Evolutionary conservation across 2,888 invertebrate species (phyloP).

Genomic region (Agrotis ipsilon): DNA sequence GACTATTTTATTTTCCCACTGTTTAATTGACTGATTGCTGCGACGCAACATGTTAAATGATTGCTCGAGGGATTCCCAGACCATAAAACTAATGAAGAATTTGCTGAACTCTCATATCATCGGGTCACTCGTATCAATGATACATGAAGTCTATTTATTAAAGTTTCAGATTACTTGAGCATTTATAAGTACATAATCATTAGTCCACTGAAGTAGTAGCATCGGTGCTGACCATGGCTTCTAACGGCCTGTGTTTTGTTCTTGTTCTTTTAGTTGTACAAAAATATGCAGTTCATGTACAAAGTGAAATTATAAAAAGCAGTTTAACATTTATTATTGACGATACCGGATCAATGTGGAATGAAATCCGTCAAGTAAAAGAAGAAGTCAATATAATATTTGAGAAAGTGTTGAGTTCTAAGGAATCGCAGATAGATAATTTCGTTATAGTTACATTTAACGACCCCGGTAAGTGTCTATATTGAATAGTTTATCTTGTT

Average conservation of each 20-base stretch:
- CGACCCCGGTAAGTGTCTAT: slow-evolving; percentile 77
- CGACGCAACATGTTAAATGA: slow-evolving; percentile 4
- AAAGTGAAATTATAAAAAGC: slow-evolving; percentile 67
- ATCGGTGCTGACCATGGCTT: slow-evolving; percentile 44
- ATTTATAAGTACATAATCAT: slow-evolving; percentile 15
- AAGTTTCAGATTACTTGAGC: slow-evolving; percentile 16
- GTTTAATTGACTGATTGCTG: neutral
- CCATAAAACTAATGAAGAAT: slow-evolving; percentile 22
- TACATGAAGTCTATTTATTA: slow-evolving; percentile 32
- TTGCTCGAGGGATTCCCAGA: slow-evolving; percentile 46
- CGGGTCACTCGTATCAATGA: slow-evolving; percentile 39
- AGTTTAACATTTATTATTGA: slow-evolving; percentile 83
- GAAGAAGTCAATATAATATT: slow-evolving; percentile 73
- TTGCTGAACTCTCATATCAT: slow-evolving; percentile 44
- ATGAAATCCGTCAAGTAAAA: slow-evolving; percentile 78
- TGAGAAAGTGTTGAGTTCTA: slow-evolving; percentile 74
- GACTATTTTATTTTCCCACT: too few relatives aligned
- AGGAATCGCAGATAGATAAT: slow-evolving; percentile 77
- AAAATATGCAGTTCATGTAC: slow-evolving; percentile 32
- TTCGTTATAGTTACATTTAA: slow-evolving; percentile 82
- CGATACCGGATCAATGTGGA: slow-evolving; percentile 76
- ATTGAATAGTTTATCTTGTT: neutral
- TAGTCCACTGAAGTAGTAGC: neutral
- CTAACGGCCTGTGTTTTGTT: slow-evolving; percentile 2
- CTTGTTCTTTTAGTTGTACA: slow-evolving; percentile 17